Percentiles rank a stretch among this genome's conserved stretches.
These are phyloP conservation scores for Clytia hemisphaerica DNA, from an alignment of 30 jellyfish, hydroid and myxozoan genomes.

Conservation along the genomic window DNA sequence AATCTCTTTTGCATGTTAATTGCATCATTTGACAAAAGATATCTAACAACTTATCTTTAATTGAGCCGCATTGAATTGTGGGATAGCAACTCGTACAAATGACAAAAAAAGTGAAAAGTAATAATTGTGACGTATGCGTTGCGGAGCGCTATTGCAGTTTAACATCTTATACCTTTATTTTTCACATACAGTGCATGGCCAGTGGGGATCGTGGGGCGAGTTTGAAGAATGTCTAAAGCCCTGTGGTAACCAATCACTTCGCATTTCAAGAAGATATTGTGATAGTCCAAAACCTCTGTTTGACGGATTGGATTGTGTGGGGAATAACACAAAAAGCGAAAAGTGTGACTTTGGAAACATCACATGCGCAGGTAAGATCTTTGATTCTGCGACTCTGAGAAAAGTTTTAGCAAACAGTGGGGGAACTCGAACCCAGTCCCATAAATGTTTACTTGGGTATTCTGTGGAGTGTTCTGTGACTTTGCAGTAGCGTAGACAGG, in stretches of 20 bases:
- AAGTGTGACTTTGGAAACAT: slow-evolving; percentile 40
- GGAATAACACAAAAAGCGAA: neutral
- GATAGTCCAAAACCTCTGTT: slow-evolving; percentile 56
- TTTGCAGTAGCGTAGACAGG: too few species aligned
- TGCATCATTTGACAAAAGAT: too few species aligned
- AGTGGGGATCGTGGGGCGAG: slow-evolving; percentile 65
- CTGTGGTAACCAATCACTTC: slow-evolving; percentile 50
- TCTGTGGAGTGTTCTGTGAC: too few species aligned
- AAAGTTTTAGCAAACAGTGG: slow-evolving; percentile 19
- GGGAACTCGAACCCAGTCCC: slow-evolving; percentile 35
- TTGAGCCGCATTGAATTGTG: too few species aligned
- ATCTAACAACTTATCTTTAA: neutral
- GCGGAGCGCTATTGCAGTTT: neutral
- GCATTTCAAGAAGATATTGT: slow-evolving; percentile 45
- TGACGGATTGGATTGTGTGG: slow-evolving; percentile 47
- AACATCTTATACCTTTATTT: neutral
- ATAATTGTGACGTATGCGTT: too few species aligned
- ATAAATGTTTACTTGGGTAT: too few species aligned
- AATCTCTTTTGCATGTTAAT: too few species aligned
- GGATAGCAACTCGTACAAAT: too few species aligned
- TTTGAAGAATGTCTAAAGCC: slow-evolving; percentile 43
- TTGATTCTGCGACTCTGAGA: slow-evolving; percentile 20
- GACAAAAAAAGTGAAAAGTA: slow-evolving; percentile 52
- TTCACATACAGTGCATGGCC: slow-evolving; percentile 40
- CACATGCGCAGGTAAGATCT: slow-evolving; percentile 34